Base-by-base conservation (phyloP, 2,888 invertebrate genomes). In the Dromius quadrimaculatus region DNA sequence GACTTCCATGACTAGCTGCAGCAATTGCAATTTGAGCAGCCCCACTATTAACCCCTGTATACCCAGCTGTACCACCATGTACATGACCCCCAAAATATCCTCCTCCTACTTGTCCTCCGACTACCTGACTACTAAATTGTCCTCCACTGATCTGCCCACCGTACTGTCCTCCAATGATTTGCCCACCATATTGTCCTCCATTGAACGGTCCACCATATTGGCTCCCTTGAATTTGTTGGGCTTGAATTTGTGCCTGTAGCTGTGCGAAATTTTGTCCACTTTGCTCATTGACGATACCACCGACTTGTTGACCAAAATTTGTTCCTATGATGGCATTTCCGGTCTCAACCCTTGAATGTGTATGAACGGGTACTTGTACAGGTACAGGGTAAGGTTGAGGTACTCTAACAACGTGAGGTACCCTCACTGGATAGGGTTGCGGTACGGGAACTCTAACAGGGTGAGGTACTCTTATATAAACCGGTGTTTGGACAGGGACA, bases 401-500 rank as follows among this genome's bases (percentile, higher is more conserved):
- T 13, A 75, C 74, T 45, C 69, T 64, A n/a, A 74, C 71, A 15
- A 69, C 71, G 38, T 73, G 73, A 50, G 73, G 73, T 23, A 74
- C 74, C 47, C 72, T 63, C 4, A 72, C 70, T 19, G 74, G 74
- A 57, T 72, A 73, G 20, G 72, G 75, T 66, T 72, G 68, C 11
- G 72, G 71, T 28, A 74, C 74, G 50, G 72, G 72, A 36, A 73
- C 73, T 36, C 36, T 61, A 0, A 74, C 73, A 32, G 74, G 75
- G 9, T 74, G 72, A 59, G 78, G 78, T 65, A 79, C 77, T 72
- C 77, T 77, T 3, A 77, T 73, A 62, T 75, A 73, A 13, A 75
- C 75, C 15, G 75, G 75, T 11, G 72, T 75, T 36, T 68, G 71
- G 4, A 75, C 74, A 45, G 74, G 71, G 19, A 77, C 76, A 32